Base-by-base conservation (phyloP, 2,888 invertebrate genomes). In the Himalopsyche anomala region DNA sequence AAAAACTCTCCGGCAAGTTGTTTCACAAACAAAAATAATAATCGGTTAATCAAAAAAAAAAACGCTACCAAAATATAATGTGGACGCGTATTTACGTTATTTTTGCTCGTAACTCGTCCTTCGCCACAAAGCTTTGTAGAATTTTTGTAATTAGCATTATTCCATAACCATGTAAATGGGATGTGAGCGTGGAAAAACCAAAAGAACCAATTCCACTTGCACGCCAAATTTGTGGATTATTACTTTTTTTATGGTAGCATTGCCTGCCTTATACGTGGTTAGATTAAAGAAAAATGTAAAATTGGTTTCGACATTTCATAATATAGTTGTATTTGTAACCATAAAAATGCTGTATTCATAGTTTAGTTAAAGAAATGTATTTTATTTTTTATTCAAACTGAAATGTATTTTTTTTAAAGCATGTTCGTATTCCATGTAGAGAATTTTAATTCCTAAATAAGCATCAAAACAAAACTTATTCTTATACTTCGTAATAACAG, bases 121-220 rank as follows among this genome's bases (percentile, higher is more conserved):
- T 69, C 40, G 80, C 74, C 85, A 83, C 87, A 88, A 87, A 87
- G 87, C 88, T 88, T 84, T 85, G 87, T 84, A 83, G 85, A 86
- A 88, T 87, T 87, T 86, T 88, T 88, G 88, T 88, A 88, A 88
- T 88, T 88, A 88, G 87, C 87, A 86, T 88, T 88, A 88, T 87
- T 88, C 88, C 88, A 88, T 87, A 86, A 81, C 83, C 88, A 86
- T 87, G 88, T 87, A 87, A 88, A 88, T 86, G 87, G 79, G 80
- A 85, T 45, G 86, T 81, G 85, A 84, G 84, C 56, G 85, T 51
- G 82, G 82, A 85, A 84, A 82, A 86, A 84, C 83, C 62, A 81
- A 87, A 87, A 87, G 81, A 85, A 81, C 82, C 83, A 84, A 84
- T 83, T 85, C 84, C 51, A 40, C 82, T 80, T 62, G 82, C 84